Base-by-base conservation (phyloP, 2,113 vertebrate genomes). In the Nettapus auritus region DNA sequence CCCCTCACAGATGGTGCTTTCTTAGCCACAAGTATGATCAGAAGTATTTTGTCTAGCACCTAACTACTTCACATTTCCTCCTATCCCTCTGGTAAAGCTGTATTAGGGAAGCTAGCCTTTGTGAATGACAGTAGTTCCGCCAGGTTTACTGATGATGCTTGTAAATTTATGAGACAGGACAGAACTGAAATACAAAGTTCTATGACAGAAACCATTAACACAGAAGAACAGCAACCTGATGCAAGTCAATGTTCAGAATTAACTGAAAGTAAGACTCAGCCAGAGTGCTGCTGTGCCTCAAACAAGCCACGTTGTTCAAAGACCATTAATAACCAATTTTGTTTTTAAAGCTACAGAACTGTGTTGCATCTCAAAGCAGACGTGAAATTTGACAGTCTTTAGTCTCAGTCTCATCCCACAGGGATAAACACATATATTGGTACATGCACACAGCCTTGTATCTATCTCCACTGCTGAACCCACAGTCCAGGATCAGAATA, bases 141-240 rank as follows among this genome's bases (percentile, higher is more conserved):
- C 25, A 62, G 52, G 28, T 11, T 44, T 60, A 55, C 73, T 29
- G 19, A 62, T 50, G 19, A 70, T 67, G 29, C 6, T 44, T 2
- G 2, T 10, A 69, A 83, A 70, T 31, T 76, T 73, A 20, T 68
- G 82, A 68, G 8, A 60, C 26, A 77, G 88, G 33, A 83, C 64
- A 77, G 26, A 4, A 55, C 0, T 48, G 44, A 89, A 90, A 83
- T 13, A 52, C 19, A n/a, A 74, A 80, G 50, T 44, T 66, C 38
- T 79, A 3, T 18, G 1, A 1, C 23, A 48, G 52, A 78, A 71
- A 56, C 5, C 9, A 46, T 2, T 34, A 81, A 46, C 14, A 48
- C 13, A 42, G 0, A 38, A 46, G 4, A 60, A 8, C 12, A 83
- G 28, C 42, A 90, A 7, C 0, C 5, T 0, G 0, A 19, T 15